phyloP scores from a whole-genome alignment of 2,797 vertebrate genomes.

The Xerus rutilus region DNA sequence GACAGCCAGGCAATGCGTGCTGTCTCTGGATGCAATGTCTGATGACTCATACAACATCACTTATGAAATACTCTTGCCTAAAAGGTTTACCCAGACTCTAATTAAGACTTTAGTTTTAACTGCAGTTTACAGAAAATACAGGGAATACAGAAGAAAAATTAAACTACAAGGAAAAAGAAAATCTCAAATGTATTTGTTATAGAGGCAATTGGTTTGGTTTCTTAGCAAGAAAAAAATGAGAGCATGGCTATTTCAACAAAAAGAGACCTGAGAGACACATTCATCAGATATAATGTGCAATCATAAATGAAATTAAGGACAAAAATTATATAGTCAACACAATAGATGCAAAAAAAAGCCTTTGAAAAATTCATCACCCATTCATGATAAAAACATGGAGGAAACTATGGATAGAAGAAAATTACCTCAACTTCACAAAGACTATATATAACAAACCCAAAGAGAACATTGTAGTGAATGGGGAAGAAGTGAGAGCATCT shows the following conservation, averaged over 20 bases:
- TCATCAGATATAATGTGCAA: neutral
- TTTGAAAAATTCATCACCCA: too few species aligned
- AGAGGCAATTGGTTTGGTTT: slow-evolving; percentile 5
- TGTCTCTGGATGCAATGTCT: neutral
- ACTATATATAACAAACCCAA: too few species aligned
- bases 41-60: neutral
- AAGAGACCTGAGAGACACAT: neutral
- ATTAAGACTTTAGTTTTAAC: neutral
- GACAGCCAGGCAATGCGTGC: neutral
- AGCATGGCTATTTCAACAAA: neutral
- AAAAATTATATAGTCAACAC: too few species aligned
- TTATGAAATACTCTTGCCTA: neutral
- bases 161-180: neutral
- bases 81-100: neutral
- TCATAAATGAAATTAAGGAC: too few species aligned
- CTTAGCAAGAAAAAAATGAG: neutral
- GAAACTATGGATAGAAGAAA: too few species aligned
- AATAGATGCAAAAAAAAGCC: too few species aligned
- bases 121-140: neutral
- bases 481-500: too few species aligned
- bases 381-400: too few species aligned
- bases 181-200: neutral
- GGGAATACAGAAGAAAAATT: neutral
- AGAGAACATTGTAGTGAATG: too few species aligned
- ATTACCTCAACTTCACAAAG: too few species aligned